These are phyloP conservation scores for Nephrotoma appendiculata DNA, from an alignment of 2,888 invertebrate species.

Conservation along the genomic window DNA sequence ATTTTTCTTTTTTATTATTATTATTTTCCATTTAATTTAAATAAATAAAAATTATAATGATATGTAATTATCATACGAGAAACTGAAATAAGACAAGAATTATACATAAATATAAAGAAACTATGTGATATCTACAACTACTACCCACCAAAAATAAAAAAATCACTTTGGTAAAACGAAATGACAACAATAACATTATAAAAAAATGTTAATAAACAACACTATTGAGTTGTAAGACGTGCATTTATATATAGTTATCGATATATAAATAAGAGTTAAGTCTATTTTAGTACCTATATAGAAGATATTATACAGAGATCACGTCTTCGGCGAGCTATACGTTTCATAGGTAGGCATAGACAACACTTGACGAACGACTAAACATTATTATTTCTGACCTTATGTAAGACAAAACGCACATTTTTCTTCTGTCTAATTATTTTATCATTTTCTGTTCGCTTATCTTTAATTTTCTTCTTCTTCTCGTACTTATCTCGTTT, in stretches of 20 bases:
- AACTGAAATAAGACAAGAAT: neutral
- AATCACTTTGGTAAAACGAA: neutral
- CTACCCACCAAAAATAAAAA: neutral
- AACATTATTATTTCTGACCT: neutral
- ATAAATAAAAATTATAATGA: neutral
- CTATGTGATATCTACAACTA: neutral
- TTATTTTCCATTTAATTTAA: neutral
- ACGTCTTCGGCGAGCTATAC: neutral
- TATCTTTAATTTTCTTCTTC: neutral
- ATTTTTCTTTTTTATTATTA: neutral
- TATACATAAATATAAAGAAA: neutral
- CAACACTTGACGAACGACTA: neutral
- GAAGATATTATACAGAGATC: neutral
- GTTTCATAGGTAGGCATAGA: neutral
- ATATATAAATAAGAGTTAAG: neutral
- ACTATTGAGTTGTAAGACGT: neutral
- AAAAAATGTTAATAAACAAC: neutral
- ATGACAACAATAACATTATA: neutral
- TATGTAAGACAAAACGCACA: neutral
- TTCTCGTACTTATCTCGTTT: neutral
- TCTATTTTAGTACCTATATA: neutral
- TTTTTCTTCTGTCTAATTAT: neutral
- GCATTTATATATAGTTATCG: neutral
- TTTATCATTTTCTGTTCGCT: neutral
- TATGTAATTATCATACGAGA: neutral